Evolutionary conservation across 2,113 vertebrate species (phyloP).

Genomic region (Gyps fulvus): DNA sequence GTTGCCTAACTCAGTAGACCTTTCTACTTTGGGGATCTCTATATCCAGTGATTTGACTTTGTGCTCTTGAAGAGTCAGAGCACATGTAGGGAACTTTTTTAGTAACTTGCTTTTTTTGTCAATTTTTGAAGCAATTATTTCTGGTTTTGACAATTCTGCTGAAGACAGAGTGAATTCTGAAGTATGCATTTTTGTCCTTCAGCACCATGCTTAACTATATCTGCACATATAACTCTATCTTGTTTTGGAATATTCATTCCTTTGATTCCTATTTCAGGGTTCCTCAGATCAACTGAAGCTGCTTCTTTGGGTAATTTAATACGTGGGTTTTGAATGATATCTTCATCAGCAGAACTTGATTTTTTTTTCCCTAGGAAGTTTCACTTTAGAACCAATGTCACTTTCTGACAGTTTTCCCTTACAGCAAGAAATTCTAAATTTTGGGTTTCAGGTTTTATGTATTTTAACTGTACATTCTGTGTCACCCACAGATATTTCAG

Average conservation of each 20-base stretch:
- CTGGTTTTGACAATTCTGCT: neutral
- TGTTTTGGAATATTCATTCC: neutral
- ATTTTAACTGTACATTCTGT: neutral
- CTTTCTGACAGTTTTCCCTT: neutral
- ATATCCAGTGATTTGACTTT: neutral
- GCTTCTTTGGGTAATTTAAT: neutral
- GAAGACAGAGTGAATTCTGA: neutral
- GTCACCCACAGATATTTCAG: neutral
- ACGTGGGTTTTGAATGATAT: neutral
- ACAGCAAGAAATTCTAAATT: neutral
- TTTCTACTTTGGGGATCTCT: neutral
- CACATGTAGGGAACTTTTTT: neutral
- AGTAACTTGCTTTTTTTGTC: neutral
- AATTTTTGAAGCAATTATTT: neutral
- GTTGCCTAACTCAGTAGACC: neutral
- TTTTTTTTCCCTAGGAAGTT: neutral
- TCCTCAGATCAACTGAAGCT: neutral
- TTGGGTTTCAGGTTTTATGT: neutral
- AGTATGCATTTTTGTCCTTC: neutral
- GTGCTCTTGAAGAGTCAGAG: neutral
- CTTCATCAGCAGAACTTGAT: neutral
- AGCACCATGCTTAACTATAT: neutral
- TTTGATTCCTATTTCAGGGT: neutral
- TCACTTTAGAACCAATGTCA: neutral
- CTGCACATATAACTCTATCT: neutral